Conservation (phyloP, 2,113 vertebrate genomes). For the Callopanchax toddi region DNA sequence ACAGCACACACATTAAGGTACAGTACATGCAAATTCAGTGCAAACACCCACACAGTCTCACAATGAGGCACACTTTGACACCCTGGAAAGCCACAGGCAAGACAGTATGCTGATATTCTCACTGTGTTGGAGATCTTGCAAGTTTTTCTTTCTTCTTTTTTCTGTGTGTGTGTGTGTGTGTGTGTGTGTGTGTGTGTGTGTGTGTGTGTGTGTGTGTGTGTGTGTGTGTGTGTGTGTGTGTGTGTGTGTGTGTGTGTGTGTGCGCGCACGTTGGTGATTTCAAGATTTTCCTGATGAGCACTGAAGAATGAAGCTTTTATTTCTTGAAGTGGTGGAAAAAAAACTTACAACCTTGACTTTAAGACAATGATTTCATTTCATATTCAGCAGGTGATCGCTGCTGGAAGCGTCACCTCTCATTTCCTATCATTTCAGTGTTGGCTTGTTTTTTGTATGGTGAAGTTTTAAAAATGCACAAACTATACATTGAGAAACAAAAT, state of each 20-base stretch:
- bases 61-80: conserved; percentile 23
- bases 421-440: neutral
- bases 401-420: neutral
- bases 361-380: neutral
- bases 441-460: neutral
- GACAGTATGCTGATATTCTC: conserved; percentile 14
- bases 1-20: conserved; percentile 39
- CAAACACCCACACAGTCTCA: conserved; percentile 12
- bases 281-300: conserved; percentile 35
- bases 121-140: conserved; percentile 13
- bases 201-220: too few species aligned
- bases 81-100: conserved; percentile 44
- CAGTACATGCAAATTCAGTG: conserved; percentile 43
- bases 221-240: too few species aligned
- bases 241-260: too few species aligned
- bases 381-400: neutral
- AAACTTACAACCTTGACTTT: conserved; percentile 1
- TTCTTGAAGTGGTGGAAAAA: conserved; percentile 19
- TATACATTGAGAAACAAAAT: too few species aligned
- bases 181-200: too few species aligned
- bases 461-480: too few species aligned
- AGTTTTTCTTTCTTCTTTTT: conserved; percentile 12
- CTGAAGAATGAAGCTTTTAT: conserved; percentile 23
- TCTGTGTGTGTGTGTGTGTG: neutral
- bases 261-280: neutral